Evolutionary conservation across 2,113 vertebrate genomes (phyloP).

Genomic region (Lota lota): DNA sequence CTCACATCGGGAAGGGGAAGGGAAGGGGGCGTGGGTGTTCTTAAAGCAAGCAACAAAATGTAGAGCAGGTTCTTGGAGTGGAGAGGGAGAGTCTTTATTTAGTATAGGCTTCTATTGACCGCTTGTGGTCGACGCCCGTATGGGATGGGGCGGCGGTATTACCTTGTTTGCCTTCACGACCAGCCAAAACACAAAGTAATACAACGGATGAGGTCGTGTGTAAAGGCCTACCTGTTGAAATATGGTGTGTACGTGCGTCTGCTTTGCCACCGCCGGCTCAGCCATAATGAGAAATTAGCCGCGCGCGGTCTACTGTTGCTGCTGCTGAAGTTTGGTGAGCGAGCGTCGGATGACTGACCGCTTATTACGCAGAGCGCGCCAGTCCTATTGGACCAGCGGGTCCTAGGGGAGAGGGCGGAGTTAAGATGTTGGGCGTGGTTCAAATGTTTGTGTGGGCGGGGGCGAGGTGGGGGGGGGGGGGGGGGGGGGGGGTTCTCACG

Average conservation of each 20-base stretch:
- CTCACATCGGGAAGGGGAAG: slow-evolving; percentile 48
- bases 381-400: slow-evolving; percentile 29
- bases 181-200: slow-evolving; percentile 9
- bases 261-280: slow-evolving; percentile 16
- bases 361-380: slow-evolving; percentile 40
- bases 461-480: not conserved
- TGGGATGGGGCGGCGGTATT: too few relatives aligned
- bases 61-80: too few relatives aligned
- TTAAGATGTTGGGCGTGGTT: not conserved
- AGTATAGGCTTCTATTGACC: too few relatives aligned
- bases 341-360: slow-evolving; percentile 37
- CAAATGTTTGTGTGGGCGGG: not conserved
- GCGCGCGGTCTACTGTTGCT: slow-evolving; percentile 41
- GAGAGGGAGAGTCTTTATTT: too few relatives aligned
- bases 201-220: too few relatives aligned
- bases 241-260: not conserved
- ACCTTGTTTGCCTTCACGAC: too few relatives aligned
- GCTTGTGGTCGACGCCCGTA: too few relatives aligned
- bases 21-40: slow-evolving; percentile 20
- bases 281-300: slow-evolving; percentile 29
- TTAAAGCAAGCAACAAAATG: not conserved
- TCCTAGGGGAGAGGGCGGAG: slow-evolving; percentile 29
- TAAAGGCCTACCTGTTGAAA: too few relatives aligned
- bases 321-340: slow-evolving; percentile 15
- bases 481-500: not conserved